A percentile compares a stretch with the other conserved stretches of the same genome.
Evolutionary conservation across 2,888 invertebrate species (phyloP).

Genomic region (Melanophora roralis): DNA sequence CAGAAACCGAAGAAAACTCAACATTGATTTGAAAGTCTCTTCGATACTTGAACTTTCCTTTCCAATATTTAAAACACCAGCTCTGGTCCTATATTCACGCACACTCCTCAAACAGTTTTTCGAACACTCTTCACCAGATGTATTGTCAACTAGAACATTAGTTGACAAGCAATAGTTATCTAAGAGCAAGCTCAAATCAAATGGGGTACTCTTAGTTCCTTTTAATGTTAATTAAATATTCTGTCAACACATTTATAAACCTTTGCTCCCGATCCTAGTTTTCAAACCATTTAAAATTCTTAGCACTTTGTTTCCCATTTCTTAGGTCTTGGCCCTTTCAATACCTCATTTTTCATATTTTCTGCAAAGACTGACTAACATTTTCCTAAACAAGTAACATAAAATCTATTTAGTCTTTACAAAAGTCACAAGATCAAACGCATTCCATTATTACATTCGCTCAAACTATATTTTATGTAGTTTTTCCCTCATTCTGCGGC

Average conservation of each 20-base stretch:
- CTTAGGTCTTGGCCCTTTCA: background rate
- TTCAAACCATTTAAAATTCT: conserved; percentile 6
- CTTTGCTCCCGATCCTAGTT: background rate
- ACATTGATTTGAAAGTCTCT: too few species aligned
- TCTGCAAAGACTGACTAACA: background rate
- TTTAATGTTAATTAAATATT: too few species aligned
- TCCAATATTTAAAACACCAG: too few species aligned
- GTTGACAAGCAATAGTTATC: too few species aligned
- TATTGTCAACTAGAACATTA: too few species aligned
- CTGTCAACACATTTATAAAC: background rate
- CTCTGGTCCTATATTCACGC: too few species aligned
- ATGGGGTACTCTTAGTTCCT: too few species aligned
- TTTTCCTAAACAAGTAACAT: conserved; percentile 6
- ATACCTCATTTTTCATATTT: background rate
- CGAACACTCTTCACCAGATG: too few species aligned
- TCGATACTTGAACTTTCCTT: too few species aligned
- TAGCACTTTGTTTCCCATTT: conserved; percentile 21
- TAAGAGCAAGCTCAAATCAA: too few species aligned
- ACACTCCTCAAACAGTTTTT: too few species aligned
- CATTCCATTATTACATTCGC: conserved; percentile 49
- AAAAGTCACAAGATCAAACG: conserved; percentile 56
- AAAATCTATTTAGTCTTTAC: conserved; percentile 42
- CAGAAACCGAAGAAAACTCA: too few species aligned
- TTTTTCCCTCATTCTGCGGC: background rate
- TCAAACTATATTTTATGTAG: background rate